A percentile compares a stretch with the other conserved stretches of the same genome.
These are phyloP conservation scores for Ammodytes marinus DNA, from an alignment of 2,113 vertebrate genomes.

Conservation along the genomic window DNA sequence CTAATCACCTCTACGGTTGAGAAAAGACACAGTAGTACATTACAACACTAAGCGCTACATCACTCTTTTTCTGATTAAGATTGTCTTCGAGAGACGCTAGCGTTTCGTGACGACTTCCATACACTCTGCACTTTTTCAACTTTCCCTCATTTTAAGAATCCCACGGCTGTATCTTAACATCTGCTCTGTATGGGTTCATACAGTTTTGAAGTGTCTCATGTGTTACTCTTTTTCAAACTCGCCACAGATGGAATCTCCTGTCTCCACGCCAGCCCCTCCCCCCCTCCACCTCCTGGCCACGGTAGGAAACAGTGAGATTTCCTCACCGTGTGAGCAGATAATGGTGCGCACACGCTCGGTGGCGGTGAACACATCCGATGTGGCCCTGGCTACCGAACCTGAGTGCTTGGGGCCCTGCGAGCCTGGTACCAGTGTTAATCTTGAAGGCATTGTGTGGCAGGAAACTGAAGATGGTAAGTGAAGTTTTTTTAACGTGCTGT, in stretches of 20 bases:
- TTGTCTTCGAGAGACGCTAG: slow-evolving; percentile 14
- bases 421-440: slow-evolving; percentile 97
- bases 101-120: slow-evolving; percentile 48
- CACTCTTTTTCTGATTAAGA: slow-evolving; percentile 22
- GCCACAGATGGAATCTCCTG: slow-evolving; percentile 96
- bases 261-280: slow-evolving; percentile 93
- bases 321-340: slow-evolving; percentile 98
- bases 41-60: slow-evolving; percentile 33
- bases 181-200: slow-evolving; percentile 60
- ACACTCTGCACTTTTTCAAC: slow-evolving; percentile 45
- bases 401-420: slow-evolving; percentile 98
- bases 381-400: slow-evolving; percentile 95
- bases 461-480: slow-evolving; percentile 97
- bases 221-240: slow-evolving; percentile 49
- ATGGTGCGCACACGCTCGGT: slow-evolving; percentile 98
- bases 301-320: slow-evolving; percentile 93
- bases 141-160: slow-evolving; percentile 50
- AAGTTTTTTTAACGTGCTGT: not conserved
- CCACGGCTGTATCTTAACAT: slow-evolving; percentile 50
- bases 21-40: slow-evolving; percentile 30
- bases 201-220: slow-evolving; percentile 61
- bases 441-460: slow-evolving; percentile 99
- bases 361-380: slow-evolving; percentile 97
- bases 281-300: slow-evolving; percentile 94
- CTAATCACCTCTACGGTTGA: slow-evolving; percentile 64